These are phyloP conservation scores for Neoitamus cyanurus DNA, from an alignment of 2,888 invertebrate species.

Conservation along the genomic window DNA sequence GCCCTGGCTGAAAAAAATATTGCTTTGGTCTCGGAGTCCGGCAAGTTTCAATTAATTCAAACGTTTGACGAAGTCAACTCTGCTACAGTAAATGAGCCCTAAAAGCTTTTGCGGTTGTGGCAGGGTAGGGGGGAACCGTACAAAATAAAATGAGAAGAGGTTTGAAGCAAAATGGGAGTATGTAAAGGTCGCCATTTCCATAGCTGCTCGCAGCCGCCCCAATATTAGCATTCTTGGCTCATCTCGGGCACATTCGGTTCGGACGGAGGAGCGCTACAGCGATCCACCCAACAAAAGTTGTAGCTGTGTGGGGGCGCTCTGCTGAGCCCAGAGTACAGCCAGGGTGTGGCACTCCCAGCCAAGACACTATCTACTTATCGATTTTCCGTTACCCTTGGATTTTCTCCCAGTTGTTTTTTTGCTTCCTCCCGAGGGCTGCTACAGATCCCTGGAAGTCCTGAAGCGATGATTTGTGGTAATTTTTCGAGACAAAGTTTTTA, in stretches of 20 bases:
- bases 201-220: neutral
- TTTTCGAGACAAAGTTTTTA: slow-evolving; percentile 31
- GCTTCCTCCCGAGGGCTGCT: neutral
- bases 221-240: slow-evolving; percentile 30
- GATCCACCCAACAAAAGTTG: slow-evolving; percentile 60
- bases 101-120: neutral
- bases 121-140: neutral
- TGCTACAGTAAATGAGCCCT: neutral
- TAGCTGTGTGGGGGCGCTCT: neutral
- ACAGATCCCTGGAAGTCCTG: neutral
- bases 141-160: neutral
- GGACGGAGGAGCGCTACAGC: slow-evolving; percentile 39
- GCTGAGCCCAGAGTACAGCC: neutral
- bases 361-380: slow-evolving; percentile 49
- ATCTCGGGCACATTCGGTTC: neutral
- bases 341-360: slow-evolving; percentile 51
- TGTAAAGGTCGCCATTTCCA: slow-evolving; percentile 17
- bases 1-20: neutral
- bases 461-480: slow-evolving; percentile 48
- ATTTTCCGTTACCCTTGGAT: slow-evolving; percentile 43
- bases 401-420: neutral
- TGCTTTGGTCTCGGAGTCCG: neutral
- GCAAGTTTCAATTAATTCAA: neutral
- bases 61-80: neutral
- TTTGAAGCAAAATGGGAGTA: neutral